phyloP scores from a whole-genome alignment of 2,888 invertebrate species.

The Eupithecia exiguata region DNA sequence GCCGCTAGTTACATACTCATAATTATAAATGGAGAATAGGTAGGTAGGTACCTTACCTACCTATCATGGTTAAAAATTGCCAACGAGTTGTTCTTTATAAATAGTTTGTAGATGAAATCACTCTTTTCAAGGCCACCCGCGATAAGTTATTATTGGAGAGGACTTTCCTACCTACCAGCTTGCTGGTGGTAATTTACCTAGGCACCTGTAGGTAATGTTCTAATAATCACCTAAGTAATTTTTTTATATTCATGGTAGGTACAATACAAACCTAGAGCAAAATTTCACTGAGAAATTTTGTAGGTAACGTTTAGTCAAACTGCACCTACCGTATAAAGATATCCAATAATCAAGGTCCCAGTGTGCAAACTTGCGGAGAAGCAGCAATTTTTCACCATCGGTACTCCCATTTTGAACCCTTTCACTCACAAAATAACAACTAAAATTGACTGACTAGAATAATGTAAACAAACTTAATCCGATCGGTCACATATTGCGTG shows the following conservation, averaged over 20 bases:
- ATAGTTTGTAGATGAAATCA: slow-evolving; percentile 2
- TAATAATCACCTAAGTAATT: background rate
- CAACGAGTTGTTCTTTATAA: background rate
- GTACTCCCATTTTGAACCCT: slow-evolving; percentile 66
- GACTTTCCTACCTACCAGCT: background rate
- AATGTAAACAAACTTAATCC: slow-evolving; percentile 33
- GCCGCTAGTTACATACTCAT: too few species aligned
- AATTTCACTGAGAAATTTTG: background rate
- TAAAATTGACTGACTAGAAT: slow-evolving; percentile 32
- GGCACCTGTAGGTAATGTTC: background rate
- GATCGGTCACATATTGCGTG: slow-evolving; percentile 32
- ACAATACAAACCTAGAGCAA: background rate
- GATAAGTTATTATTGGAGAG: background rate
- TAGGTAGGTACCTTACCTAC: too few species aligned
- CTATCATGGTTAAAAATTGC: background rate
- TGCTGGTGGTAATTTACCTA: background rate
- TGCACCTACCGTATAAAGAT: slow-evolving; percentile 68
- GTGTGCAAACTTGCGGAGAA: slow-evolving; percentile 67
- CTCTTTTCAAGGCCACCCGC: background rate
- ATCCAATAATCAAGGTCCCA: slow-evolving; percentile 74
- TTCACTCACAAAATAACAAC: slow-evolving; percentile 15
- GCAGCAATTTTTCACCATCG: slow-evolving; percentile 73
- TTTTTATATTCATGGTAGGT: background rate
- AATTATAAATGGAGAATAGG: too few species aligned
- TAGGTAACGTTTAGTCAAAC: background rate